A percentile compares a stretch with the other conserved stretches of the same genome.
phyloP scores from a whole-genome alignment of 2,888 invertebrate genomes.

The Lithodes maja region DNA sequence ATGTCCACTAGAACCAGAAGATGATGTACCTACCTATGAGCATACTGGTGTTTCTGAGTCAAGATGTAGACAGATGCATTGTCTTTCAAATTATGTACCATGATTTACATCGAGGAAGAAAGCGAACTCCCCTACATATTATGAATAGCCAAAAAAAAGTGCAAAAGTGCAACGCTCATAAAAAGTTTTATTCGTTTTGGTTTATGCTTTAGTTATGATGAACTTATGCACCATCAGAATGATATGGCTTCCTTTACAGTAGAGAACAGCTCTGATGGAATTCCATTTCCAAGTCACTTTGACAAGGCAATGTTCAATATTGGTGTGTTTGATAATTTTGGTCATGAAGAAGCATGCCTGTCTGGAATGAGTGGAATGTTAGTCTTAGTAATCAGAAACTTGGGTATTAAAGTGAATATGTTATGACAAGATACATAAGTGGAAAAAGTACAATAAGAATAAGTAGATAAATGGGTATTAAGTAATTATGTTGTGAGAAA shows the following conservation, averaged over 20 bases:
- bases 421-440: too few species aligned
- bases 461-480: too few species aligned
- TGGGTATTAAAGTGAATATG: too few species aligned
- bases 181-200: slow-evolving; percentile 7
- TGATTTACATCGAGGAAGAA: background rate
- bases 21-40: background rate
- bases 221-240: slow-evolving; percentile 1
- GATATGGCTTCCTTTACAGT: background rate
- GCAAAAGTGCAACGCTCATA: background rate
- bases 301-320: background rate
- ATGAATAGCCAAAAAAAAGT: background rate
- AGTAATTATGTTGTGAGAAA: too few species aligned
- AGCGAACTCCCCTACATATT: background rate
- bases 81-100: slow-evolving; percentile 4
- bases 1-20: background rate
- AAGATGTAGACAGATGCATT: background rate
- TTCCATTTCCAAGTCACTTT: slow-evolving; percentile 18
- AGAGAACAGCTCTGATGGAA: background rate
- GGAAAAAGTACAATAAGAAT: too few species aligned
- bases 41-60: background rate
- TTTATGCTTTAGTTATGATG: slow-evolving; percentile 23
- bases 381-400: too few species aligned
- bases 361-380: slow-evolving; percentile 14
- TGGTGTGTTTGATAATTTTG: slow-evolving; percentile 37
- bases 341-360: slow-evolving; percentile 21